Evolutionary conservation across 2,797 vertebrate genomes (phyloP), one percentile per base, ranked within the genome.

Genomic region (Notolepis coatsorum): DNA sequence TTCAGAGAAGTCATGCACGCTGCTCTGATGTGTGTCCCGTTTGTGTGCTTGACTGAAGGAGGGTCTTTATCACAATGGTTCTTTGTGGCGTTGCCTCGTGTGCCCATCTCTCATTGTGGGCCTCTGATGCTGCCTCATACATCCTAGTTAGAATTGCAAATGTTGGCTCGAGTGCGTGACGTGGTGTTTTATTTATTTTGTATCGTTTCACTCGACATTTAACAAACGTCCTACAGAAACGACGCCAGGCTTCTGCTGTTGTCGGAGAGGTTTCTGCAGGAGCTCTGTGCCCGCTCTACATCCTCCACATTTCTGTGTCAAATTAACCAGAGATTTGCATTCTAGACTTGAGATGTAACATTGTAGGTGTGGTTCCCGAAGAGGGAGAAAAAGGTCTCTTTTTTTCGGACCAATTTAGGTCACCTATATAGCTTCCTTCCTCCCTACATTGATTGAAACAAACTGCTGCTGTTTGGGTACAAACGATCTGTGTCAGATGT

Each of bases 121-220:
- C 57, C 84, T 87, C 79, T 89, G 83, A 63, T 79, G 82, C 57
- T 73, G 84, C 75, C 85, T 81, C 88, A 80, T 84, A 65, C 64
- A 42, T 74, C 45, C 56, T 83, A 37, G 61, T 90, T 89, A 75
- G 84, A 88, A 86, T 91, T 91, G 90, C 88, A 89, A 90, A 91
- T 90, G 82, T 48, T 28, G 21, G 39, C n/a, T 73, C 0, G 61
- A 81, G 82, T 62, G n/a, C n/a, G 82, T 71, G 74, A 89, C 88
- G 90, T 79, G 84, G 81, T 77, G 79, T 12, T 81, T 86, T 82
- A 83, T 88, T 85, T 89, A 74, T 89, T 82, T 84, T 88, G 87
- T 89, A 74, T 89, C 83, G 79, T 88, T 75, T 65, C 64, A 68
- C 42, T 55, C 79, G 58, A 41, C 38, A 25, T 82, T 71, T 57